A percentile compares a stretch with the other conserved stretches of the same genome.
phyloP scores from a whole-genome alignment of 2,888 invertebrate species.

The Elysia crispata region DNA sequence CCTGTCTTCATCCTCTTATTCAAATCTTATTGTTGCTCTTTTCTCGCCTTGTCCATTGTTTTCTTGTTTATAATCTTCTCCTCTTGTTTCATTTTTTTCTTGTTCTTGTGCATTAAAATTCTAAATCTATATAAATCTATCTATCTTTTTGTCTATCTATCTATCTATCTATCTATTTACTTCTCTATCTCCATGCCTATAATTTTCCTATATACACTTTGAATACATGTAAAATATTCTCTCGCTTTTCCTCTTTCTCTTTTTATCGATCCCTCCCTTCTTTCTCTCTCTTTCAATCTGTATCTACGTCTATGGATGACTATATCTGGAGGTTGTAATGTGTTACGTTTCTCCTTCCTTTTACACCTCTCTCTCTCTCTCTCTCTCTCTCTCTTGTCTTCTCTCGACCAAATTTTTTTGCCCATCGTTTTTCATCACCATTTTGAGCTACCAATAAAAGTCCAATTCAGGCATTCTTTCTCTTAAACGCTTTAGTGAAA shows the following conservation, averaged over 20 bases:
- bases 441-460: too few relatives aligned
- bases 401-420: too few relatives aligned
- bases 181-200: not conserved
- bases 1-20: too few relatives aligned
- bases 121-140: not conserved
- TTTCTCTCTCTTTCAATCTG: constrained; percentile 15
- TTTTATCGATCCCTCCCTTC: not conserved
- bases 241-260: constrained; percentile 22
- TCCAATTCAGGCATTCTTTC: too few relatives aligned
- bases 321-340: not conserved
- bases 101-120: not conserved
- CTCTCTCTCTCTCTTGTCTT: not conserved
- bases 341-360: not conserved
- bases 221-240: too few relatives aligned
- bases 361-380: not conserved
- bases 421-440: too few relatives aligned
- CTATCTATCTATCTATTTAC: not conserved
- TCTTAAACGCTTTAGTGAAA: too few relatives aligned
- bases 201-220: not conserved
- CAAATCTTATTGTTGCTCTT: too few relatives aligned
- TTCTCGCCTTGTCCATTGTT: too few relatives aligned
- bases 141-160: not conserved
- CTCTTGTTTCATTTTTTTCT: too few relatives aligned
- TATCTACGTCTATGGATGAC: constrained; percentile 3
- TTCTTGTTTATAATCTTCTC: too few relatives aligned